phyloP scores from a whole-genome alignment of 92 coral and sea anemone genomes.

The Zoanthus gigantus region DNA sequence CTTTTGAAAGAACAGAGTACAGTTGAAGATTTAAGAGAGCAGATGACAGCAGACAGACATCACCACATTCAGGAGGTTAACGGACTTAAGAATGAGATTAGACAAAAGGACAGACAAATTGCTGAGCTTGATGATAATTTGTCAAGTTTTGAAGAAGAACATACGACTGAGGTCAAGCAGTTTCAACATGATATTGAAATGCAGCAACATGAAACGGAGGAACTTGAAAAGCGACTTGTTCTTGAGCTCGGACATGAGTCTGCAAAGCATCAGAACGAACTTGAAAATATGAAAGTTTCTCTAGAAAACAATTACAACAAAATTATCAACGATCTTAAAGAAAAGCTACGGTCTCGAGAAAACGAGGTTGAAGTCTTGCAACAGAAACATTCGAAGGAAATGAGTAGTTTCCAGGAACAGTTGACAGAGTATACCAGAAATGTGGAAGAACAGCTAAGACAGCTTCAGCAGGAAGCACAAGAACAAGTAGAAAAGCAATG shows the following conservation, averaged over 20 bases:
- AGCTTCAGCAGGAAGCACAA: constrained; percentile 59
- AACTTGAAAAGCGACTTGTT: constrained; percentile 83
- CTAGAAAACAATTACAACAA: constrained; percentile 56
- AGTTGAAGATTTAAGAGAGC: constrained; percentile 32
- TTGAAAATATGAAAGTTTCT: constrained; percentile 50
- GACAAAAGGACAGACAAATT: constrained; percentile 72
- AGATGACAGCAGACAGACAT: constrained; percentile 32
- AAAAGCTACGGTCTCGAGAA: constrained; percentile 60
- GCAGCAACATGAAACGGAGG: constrained; percentile 84
- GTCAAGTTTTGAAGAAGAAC: constrained; percentile 90
- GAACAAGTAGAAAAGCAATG: constrained; percentile 62
- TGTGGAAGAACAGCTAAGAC: constrained; percentile 75
- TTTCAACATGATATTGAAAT: constrained; percentile 71
- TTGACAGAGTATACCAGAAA: constrained; percentile 71
- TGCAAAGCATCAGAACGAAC: constrained; percentile 73
- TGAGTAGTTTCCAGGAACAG: constrained; percentile 68
- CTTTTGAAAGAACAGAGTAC: constrained; percentile 45
- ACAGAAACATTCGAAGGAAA: constrained; percentile 71
- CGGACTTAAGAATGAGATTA: constrained; percentile 62
- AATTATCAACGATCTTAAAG: constrained; percentile 50
- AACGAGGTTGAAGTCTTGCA: constrained; percentile 68
- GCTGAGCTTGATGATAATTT: constrained; percentile 83
- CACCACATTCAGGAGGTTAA: constrained; percentile 56
- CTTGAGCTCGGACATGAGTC: constrained; percentile 86
- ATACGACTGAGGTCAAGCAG: constrained; percentile 74